Evolutionary conservation across 2,888 invertebrate genomes (phyloP).

Genomic region (Azorinus chamasolen): DNA sequence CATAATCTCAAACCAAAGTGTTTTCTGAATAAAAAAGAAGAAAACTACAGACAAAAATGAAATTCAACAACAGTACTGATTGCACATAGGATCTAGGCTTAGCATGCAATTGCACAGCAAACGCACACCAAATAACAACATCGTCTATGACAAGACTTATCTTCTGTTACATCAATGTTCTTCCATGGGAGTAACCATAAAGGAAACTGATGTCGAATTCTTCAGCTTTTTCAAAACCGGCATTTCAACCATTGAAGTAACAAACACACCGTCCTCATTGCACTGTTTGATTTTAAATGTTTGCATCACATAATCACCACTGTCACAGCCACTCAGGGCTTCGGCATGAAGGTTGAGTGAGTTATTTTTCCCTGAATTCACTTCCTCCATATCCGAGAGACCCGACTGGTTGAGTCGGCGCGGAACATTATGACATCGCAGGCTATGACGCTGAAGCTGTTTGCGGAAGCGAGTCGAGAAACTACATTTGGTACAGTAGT

Average conservation of each 20-base stretch:
- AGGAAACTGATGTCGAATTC: constrained; percentile 95
- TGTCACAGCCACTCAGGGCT: constrained; percentile 54
- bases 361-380: constrained; percentile 68
- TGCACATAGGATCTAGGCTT: constrained; percentile 54
- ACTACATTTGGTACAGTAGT: constrained; percentile 74
- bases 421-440: constrained; percentile 56
- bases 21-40: background rate
- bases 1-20: constrained; percentile 3
- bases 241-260: constrained; percentile 95
- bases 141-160: constrained; percentile 39
- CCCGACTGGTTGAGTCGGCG: constrained; percentile 36
- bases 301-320: constrained; percentile 92
- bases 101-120: constrained; percentile 59
- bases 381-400: constrained; percentile 52
- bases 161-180: constrained; percentile 36
- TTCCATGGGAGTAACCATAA: constrained; percentile 93
- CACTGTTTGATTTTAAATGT: constrained; percentile 89
- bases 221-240: constrained; percentile 96
- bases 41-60: constrained; percentile 8
- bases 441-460: constrained; percentile 76
- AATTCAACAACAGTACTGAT: constrained; percentile 38
- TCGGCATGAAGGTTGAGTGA: constrained; percentile 64
- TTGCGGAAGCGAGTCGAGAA: constrained; percentile 78
- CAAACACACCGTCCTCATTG: constrained; percentile 62
- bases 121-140: constrained; percentile 43